Base-by-base conservation (phyloP, 2,888 invertebrate species). In the Mesoligia furuncula region DNA sequence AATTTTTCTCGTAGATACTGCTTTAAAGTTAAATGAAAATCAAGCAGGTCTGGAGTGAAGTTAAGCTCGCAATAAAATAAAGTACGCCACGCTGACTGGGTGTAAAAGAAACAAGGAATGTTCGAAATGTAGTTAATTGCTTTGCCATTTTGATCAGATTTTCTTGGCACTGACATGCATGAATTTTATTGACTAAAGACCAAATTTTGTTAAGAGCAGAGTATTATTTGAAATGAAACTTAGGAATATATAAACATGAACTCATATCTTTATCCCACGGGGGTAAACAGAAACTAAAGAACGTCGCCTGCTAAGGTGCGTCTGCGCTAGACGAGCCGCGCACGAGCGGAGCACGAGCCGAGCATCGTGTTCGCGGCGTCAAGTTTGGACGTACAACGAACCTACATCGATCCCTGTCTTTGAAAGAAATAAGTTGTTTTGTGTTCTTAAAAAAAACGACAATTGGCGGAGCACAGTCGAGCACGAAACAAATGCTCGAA, bases 11-110 rank as follows among this genome's bases (percentile, higher is more conserved):
- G 39, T 59, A 64, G 54, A 64, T 71, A 36, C 77, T 65, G n/a
- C 7, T 78, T 71, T 73, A 65, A 80, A 78, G 42, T 75, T 85
- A 36, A 85, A 80, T 76, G 67, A 48, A 73, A 68, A 64, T 75
- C 48, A 73, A 78, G 75, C n/a, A 64, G 61, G 61, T 59, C 36
- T 78, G 27, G 36, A 73, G 57, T 62, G 59, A 75, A 85, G 65
- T 73, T 64, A 45, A 57, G 31, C 54, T 64, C 5, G 67, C 48
- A 83, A 71, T 83, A 67, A 71, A 81, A 62, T 83, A 39, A 59
- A 83, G n/a, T 54, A 45, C 3, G 24, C 17, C 20, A 31, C 3
- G 65, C 20, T 66, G 27, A 51, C 24, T 51, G 31, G 24, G 31
- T 66, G 27, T n/a, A 61, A 82, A 75, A 81, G 27, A 45, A 75